Evolutionary conservation across 2,797 vertebrate species (phyloP).

Genomic region (Gymnoscopelus braueri): DNA sequence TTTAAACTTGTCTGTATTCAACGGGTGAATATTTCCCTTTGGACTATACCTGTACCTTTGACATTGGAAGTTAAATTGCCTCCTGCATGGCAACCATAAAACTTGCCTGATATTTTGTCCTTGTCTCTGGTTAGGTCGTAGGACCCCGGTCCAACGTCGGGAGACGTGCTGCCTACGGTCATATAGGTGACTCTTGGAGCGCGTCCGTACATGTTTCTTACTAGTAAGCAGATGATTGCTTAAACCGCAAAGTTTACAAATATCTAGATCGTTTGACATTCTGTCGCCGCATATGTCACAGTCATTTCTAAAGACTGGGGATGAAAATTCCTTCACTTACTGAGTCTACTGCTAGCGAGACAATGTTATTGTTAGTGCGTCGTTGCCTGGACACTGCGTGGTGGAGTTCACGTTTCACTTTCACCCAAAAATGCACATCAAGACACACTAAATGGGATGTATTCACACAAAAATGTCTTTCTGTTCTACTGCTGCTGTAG

Average conservation of each 20-base stretch:
- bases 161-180: constrained; percentile 30
- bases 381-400: constrained; percentile 64
- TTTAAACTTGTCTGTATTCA: too few species aligned
- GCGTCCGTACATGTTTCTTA: constrained; percentile 64
- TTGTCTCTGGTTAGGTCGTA: constrained; percentile 50
- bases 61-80: not conserved
- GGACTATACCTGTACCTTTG: too few species aligned
- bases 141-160: constrained; percentile 68
- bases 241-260: not conserved
- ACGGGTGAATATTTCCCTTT: too few species aligned
- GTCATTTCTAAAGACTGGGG: not conserved
- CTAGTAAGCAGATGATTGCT: not conserved
- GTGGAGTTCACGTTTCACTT: constrained; percentile 1
- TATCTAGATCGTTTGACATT: too few species aligned
- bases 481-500: not conserved
- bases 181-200: constrained; percentile 58
- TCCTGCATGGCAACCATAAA: not conserved
- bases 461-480: too few species aligned
- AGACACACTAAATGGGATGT: too few species aligned
- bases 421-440: not conserved
- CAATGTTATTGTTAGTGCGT: constrained; percentile 24
- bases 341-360: too few species aligned
- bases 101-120: constrained; percentile 52
- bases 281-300: too few species aligned
- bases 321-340: constrained; percentile 6